These are phyloP conservation scores for Pomatorhinus ruficollis DNA, from an alignment of 2,113 vertebrate genomes.

Conservation along the genomic window DNA sequence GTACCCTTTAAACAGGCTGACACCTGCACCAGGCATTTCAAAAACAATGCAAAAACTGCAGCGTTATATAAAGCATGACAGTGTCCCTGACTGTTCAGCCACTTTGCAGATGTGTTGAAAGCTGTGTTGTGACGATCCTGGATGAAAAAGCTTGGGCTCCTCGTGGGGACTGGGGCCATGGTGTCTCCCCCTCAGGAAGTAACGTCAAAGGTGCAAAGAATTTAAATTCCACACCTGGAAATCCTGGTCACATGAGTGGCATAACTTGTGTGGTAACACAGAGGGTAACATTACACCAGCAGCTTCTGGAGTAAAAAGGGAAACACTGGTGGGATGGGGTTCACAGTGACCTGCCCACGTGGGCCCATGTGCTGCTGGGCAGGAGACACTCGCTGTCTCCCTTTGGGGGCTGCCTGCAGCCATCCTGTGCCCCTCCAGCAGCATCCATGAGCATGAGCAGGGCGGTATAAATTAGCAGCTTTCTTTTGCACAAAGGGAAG, in stretches of 20 bases:
- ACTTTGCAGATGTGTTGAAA: neutral
- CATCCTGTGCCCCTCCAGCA: neutral
- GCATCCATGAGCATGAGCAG: accelerated
- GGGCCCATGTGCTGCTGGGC: accelerated
- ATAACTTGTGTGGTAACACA: neutral
- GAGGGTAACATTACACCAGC: neutral
- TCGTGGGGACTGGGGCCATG: neutral
- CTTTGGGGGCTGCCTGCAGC: neutral
- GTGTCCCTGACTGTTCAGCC: neutral
- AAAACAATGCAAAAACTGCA: neutral
- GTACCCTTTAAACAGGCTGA: slow-evolving; percentile 46
- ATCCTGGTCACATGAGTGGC: neutral
- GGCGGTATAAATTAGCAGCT: neutral
- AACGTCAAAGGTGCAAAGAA: neutral
- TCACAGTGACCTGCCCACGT: accelerated
- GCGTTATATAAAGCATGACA: neutral
- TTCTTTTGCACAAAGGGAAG: neutral
- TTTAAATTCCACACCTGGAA: neutral
- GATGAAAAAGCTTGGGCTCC: neutral
- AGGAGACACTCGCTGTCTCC: accelerated
- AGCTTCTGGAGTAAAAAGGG: neutral
- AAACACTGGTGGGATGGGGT: neutral
- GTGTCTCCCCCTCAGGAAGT: neutral
- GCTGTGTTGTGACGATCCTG: neutral
- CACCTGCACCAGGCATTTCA: neutral